Evolutionary conservation across 2,888 invertebrate genomes (phyloP).

Genomic region (Hyposoter didymator): DNA sequence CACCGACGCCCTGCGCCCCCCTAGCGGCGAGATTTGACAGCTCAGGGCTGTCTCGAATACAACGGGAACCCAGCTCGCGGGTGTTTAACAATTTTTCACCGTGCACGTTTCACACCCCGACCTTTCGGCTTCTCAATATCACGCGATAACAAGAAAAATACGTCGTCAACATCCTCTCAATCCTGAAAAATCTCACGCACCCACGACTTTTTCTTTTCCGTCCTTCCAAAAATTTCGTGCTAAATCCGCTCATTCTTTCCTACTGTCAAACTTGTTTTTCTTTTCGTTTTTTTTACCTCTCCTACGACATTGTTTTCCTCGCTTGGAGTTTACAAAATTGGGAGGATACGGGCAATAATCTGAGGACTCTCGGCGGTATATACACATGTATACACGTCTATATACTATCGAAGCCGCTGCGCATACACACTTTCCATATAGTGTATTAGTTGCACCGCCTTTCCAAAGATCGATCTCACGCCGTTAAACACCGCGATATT

Average conservation of each 20-base stretch:
- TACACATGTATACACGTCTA: conserved; percentile 41
- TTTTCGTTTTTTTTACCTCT: not conserved
- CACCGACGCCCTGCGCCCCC: conserved; percentile 43
- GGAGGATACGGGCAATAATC: conserved; percentile 62
- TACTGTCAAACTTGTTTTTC: not conserved
- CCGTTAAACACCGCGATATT: conserved; percentile 65
- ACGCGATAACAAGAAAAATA: not conserved
- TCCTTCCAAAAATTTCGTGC: not conserved
- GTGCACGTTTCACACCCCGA: not conserved
- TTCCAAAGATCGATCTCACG: conserved; percentile 67
- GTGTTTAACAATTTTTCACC: not conserved
- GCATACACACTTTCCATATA: conserved; percentile 51
- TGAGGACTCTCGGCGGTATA: conserved; percentile 65
- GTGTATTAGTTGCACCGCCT: conserved; percentile 53
- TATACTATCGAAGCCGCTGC: conserved; percentile 39
- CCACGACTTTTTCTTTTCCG: not conserved
- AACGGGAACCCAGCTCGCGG: conserved; percentile 52
- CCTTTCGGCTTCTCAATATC: not conserved
- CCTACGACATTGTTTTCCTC: not conserved
- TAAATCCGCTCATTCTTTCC: not conserved
- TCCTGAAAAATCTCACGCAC: not conserved
- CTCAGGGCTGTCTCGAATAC: conserved; percentile 72
- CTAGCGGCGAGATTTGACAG: conserved; percentile 76
- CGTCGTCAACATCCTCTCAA: not conserved
- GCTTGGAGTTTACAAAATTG: not conserved